Base-by-base conservation (phyloP, 2,113 vertebrate genomes). In the Sebastes fasciatus region DNA sequence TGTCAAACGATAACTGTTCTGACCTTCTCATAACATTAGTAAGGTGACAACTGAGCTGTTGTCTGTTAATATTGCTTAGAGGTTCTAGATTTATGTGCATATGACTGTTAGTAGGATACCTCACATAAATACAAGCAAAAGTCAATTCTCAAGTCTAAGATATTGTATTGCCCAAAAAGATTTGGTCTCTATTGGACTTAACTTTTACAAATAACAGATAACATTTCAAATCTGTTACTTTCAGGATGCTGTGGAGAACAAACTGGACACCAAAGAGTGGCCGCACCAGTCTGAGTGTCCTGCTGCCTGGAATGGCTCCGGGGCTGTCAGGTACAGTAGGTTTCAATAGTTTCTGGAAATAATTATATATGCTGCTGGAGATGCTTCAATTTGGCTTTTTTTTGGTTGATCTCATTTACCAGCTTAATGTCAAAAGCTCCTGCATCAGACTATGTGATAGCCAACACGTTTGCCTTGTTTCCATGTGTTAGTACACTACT, bases 271-370 rank as follows among this genome's bases (percentile, higher is more conserved):
- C 51, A 97, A 84, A 91, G 97, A 98, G 4, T 99, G 98, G 98
- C 97, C 97, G 0, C 97, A 97, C 63, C 96, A 95, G 94, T 99
- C 97, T 1, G 96, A 96, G 72, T 97, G 95, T 85, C 97, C 97
- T 52, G 96, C 97, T 58, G 95, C 97, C 1, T 99, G 97, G 97
- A 99, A 99, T 46, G 98, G 97, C 34, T 97, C 98, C 2, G 97
- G 98, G 67, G 97, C 96, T 70, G 97, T 98, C 77, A 99, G 98
- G 98, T 85, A 69, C 48, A 61, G 9, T 97, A 12, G 11, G 11
- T 0, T 67, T 43, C 17, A 49, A 0, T 71, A 40, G 9, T 8
- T 11, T 57, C 4, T 45, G 4, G 5, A 63, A 17, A 46, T 62
- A 52, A 62, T 10, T 16, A 19, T 21, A 7, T 26, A 46, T 58